phyloP scores from a whole-genome alignment of 2,797 vertebrate species.

The Petrocephalus sullivani region DNA sequence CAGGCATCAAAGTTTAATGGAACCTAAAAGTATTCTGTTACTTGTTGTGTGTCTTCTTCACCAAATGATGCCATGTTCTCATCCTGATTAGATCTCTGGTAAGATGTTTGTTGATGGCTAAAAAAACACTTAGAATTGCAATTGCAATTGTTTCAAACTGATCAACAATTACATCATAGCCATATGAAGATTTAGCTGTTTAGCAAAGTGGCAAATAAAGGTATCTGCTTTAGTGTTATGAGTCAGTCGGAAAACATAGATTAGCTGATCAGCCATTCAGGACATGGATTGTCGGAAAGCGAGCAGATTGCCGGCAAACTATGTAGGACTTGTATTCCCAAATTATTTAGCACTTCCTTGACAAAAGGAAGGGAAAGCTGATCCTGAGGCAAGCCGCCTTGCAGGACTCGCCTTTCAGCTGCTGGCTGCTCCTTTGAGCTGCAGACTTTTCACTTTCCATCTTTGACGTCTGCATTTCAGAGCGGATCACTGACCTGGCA shows the following conservation, averaged over 20 bases:
- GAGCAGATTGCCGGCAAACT: conserved; percentile 22
- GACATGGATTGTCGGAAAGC: not conserved
- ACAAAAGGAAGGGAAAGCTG: conserved; percentile 60
- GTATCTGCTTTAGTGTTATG: not conserved
- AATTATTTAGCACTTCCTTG: conserved; percentile 64
- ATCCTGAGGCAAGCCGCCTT: conserved; percentile 41
- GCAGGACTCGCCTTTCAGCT: conserved; percentile 55
- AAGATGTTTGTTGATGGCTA: not conserved
- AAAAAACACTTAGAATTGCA: not conserved
- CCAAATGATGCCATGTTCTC: conserved; percentile 33
- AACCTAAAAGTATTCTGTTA: conserved; percentile 64
- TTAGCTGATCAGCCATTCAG: not conserved
- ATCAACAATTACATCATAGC: not conserved
- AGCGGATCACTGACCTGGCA: conserved; percentile 23
- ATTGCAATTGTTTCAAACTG: not conserved
- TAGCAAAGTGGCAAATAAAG: not conserved
- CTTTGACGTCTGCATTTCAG: conserved; percentile 48
- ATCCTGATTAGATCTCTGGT: conserved; percentile 21
- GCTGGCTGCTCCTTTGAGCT: conserved; percentile 27
- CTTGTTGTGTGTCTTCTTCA: conserved; percentile 60
- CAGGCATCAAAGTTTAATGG: conserved; percentile 70
- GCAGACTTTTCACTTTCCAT: conserved; percentile 32
- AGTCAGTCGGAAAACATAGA: not conserved
- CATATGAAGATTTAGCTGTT: not conserved
- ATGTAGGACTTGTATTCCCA: conserved; percentile 47